Evolutionary conservation across 2,113 vertebrate species (phyloP).

Genomic region (Dissostichus mawsoni): DNA sequence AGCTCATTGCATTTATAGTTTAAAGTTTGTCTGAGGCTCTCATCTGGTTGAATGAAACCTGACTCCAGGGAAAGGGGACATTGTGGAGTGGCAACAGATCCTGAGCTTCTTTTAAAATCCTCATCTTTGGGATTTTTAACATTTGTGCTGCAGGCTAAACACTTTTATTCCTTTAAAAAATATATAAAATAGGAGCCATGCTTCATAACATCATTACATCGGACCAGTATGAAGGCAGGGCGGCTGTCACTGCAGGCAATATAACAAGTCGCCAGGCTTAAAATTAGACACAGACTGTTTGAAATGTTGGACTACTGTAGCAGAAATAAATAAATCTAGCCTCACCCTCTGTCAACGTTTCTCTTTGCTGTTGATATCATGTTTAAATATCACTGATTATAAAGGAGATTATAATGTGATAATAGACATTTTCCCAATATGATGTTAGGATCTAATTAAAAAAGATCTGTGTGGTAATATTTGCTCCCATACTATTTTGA

Average conservation of each 20-base stretch:
- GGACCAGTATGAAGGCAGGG: slow-evolving; percentile 34
- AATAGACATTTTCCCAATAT: neutral
- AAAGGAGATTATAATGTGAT: neutral
- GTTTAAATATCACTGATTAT: neutral
- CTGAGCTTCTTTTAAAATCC: slow-evolving; percentile 11
- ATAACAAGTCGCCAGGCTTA: slow-evolving; percentile 35
- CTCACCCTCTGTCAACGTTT: neutral
- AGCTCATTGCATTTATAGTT: slow-evolving; percentile 61
- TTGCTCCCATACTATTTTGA: neutral
- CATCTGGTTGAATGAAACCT: slow-evolving; percentile 18
- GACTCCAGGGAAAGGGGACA: slow-evolving; percentile 3
- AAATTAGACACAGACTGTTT: slow-evolving; percentile 38
- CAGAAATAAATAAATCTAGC: slow-evolving; percentile 25
- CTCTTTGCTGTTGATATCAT: neutral
- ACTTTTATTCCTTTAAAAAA: slow-evolving; percentile 30
- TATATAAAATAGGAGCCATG: slow-evolving; percentile 16
- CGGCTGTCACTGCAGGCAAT: slow-evolving; percentile 45
- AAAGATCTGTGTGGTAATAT: neutral
- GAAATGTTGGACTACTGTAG: slow-evolving; percentile 42
- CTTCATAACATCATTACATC: slow-evolving; percentile 59
- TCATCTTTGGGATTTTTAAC: slow-evolving; percentile 17
- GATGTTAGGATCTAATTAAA: neutral
- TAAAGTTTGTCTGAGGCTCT: slow-evolving; percentile 28
- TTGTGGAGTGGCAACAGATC: slow-evolving; percentile 30
- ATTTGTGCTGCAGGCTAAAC: slow-evolving; percentile 30